Evolutionary conservation across 2,113 vertebrate species (phyloP).

Genomic region (Cynocephalus volans): DNA sequence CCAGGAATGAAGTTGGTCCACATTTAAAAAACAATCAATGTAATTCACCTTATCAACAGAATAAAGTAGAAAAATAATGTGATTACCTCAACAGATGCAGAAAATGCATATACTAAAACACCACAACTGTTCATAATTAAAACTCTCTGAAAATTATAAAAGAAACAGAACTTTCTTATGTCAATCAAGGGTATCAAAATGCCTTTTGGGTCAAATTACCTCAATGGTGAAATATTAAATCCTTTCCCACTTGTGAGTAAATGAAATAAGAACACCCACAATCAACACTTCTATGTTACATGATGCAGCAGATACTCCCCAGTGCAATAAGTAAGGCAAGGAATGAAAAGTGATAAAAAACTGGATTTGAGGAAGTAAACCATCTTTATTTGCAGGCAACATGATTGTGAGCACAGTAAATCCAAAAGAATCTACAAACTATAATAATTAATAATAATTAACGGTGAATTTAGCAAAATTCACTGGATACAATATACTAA

Average conservation of each 20-base stretch:
- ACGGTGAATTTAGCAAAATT: background rate
- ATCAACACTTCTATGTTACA: too few relatives aligned
- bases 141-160: background rate
- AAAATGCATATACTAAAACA: background rate
- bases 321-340: fast-evolving
- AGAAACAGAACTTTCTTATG: background rate
- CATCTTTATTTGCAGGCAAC: background rate
- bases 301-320: background rate
- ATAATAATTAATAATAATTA: too few relatives aligned
- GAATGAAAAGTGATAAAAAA: background rate
- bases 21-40: background rate
- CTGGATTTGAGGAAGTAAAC: background rate
- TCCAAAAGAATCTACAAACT: background rate
- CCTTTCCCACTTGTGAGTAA: background rate
- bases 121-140: background rate
- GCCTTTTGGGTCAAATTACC: too few relatives aligned
- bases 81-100: background rate
- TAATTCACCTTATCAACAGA: background rate
- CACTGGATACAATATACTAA: too few relatives aligned
- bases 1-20: background rate
- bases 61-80: too few relatives aligned
- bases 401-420: background rate
- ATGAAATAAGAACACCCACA: too few relatives aligned
- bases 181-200: too few relatives aligned
- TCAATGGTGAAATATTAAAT: fast-evolving